Evolutionary conservation across 92 coral and sea anemone genomes (phyloP).

Genomic region (Porites divaricata): DNA sequence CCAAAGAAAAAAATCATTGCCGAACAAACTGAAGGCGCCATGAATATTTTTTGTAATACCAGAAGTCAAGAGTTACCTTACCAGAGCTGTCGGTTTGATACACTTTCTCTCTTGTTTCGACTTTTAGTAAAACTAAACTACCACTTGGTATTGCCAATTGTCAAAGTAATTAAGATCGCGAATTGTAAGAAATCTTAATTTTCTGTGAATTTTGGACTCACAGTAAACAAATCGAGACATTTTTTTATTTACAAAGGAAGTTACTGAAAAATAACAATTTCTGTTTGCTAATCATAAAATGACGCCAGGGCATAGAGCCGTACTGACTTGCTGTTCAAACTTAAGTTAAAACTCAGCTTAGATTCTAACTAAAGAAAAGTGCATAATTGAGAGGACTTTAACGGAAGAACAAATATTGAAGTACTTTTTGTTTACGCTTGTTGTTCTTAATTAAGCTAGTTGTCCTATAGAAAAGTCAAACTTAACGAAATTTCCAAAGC

Average conservation of each 20-base stretch:
- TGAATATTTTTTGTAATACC: too few species aligned
- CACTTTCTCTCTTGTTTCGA: too few species aligned
- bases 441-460: not conserved
- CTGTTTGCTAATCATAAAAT: not conserved
- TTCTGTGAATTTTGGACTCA: constrained; percentile 8
- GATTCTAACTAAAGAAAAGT: constrained; percentile 1
- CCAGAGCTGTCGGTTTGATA: too few species aligned
- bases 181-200: not conserved
- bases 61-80: too few species aligned
- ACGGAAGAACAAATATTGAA: constrained; percentile 28
- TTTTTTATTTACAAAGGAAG: constrained; percentile 12
- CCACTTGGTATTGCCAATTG: not conserved
- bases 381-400: constrained; percentile 38
- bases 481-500: constrained; percentile 22
- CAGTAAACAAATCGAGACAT: not conserved
- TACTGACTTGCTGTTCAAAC: not conserved
- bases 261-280: not conserved
- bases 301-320: not conserved
- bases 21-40: too few species aligned
- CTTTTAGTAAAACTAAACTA: not conserved
- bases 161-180: not conserved
- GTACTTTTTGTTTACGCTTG: constrained; percentile 7
- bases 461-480: constrained; percentile 6
- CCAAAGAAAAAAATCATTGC: too few species aligned
- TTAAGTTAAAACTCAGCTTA: constrained; percentile 1